These are phyloP conservation scores for Donacobius atricapilla DNA, from an alignment of 2,113 vertebrate species.

Conservation along the genomic window DNA sequence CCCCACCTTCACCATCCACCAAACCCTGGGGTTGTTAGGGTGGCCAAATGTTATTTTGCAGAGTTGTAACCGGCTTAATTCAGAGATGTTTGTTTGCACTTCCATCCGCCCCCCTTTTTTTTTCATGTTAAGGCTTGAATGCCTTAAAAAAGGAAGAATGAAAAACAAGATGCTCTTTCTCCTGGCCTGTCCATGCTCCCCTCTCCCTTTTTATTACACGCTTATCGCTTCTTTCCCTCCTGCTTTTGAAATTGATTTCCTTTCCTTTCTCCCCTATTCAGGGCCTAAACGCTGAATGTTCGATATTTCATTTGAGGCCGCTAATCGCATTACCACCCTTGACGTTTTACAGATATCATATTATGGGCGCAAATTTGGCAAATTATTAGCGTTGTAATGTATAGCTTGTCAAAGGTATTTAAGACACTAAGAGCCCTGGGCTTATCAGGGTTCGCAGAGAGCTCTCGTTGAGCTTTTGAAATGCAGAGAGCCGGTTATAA, in stretches of 20 bases:
- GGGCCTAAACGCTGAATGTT: conserved; percentile 85
- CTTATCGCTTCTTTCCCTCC: conserved; percentile 83
- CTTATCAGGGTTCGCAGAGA: conserved; percentile 85
- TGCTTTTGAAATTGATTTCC: conserved; percentile 88
- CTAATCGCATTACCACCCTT: conserved; percentile 89
- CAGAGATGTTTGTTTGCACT: neutral
- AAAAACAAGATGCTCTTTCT: conserved; percentile 69
- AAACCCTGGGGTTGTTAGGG: conserved; percentile 68
- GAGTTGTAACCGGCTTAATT: conserved; percentile 21
- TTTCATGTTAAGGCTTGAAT: neutral
- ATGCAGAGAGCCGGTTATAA: conserved; percentile 82
- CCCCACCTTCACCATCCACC: conserved; percentile 49
- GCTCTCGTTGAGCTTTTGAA: conserved; percentile 82
- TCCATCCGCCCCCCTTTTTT: rapidly evolving
- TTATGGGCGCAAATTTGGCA: conserved; percentile 90
- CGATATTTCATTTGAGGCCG: conserved; percentile 89
- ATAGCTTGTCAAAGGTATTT: conserved; percentile 86
- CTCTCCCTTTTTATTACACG: conserved; percentile 80
- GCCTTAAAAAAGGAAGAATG: conserved; percentile 44
- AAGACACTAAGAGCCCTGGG: conserved; percentile 84
- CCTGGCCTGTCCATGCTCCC: conserved; percentile 63
- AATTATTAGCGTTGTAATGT: conserved; percentile 90
- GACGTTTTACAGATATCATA: conserved; percentile 91
- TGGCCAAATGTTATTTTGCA: conserved; percentile 76
- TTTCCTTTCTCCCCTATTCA: conserved; percentile 85